Conservation (phyloP, 1,140 invertebrate species). For the Helicoverpa zea region DNA sequence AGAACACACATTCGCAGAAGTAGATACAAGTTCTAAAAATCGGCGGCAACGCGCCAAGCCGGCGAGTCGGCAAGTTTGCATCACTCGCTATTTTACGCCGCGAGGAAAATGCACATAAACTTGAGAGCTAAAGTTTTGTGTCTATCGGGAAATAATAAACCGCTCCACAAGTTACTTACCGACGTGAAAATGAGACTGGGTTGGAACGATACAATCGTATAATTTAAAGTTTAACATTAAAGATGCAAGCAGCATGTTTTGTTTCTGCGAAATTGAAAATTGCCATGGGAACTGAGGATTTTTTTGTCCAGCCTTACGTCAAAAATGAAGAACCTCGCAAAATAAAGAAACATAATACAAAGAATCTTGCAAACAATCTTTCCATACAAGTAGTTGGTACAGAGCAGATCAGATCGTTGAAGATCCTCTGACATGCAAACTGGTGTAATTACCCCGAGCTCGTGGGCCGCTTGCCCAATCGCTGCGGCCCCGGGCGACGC, state of each 20-base stretch:
- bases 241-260: not conserved
- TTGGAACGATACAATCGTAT: not conserved
- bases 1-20: no score
- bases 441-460: constrained; percentile 45
- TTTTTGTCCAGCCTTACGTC: no score
- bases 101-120: not conserved
- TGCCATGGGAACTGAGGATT: no score
- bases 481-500: constrained; percentile 34
- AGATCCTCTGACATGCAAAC: constrained; percentile 50
- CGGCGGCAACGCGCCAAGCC: not conserved
- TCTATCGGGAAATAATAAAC: constrained; percentile 8
- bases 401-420: constrained; percentile 15
- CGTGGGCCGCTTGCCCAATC: constrained; percentile 46
- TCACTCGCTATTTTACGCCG: not conserved
- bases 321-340: not conserved
- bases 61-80: constrained; percentile 2
- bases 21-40: constrained; percentile 24
- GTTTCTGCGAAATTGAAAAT: no score
- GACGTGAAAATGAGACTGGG: not conserved
- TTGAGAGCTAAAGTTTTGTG: not conserved
- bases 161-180: not conserved
- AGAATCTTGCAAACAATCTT: not conserved
- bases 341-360: constrained; percentile 8
- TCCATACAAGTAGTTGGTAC: constrained; percentile 2
- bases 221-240: not conserved